These are phyloP conservation scores for Scaptomyza cyrtandrae DNA, from an alignment of 2,888 invertebrate genomes.

Conservation along the genomic window DNA sequence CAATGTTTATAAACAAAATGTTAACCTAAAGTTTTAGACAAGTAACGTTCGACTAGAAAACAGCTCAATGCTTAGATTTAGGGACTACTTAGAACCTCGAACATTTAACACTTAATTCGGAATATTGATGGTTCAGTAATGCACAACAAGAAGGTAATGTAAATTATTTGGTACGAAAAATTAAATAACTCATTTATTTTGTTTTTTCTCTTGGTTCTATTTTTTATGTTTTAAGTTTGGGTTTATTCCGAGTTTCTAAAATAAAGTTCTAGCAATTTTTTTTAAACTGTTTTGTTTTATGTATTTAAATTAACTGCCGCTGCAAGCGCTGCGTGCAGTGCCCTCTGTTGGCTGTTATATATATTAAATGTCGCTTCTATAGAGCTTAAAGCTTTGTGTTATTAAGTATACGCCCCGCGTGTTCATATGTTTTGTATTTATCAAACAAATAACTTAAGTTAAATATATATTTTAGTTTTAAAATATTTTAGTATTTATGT, in stretches of 20 bases:
- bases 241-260: slow-evolving; percentile 5
- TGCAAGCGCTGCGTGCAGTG: slow-evolving; percentile 27
- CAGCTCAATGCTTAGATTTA: slow-evolving; percentile 46
- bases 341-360: slow-evolving; percentile 36
- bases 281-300: slow-evolving; percentile 10
- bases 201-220: slow-evolving; percentile 14
- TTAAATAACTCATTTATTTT: slow-evolving; percentile 8
- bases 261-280: background rate
- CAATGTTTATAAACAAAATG: slow-evolving; percentile 45
- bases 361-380: slow-evolving; percentile 21
- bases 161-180: slow-evolving; percentile 6
- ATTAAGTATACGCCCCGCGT: slow-evolving; percentile 29
- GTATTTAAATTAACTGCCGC: slow-evolving; percentile 4
- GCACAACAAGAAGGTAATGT: slow-evolving; percentile 47
- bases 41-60: slow-evolving; percentile 33
- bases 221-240: slow-evolving; percentile 13
- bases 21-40: slow-evolving; percentile 40
- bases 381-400: slow-evolving; percentile 37
- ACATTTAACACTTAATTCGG: slow-evolving; percentile 18
- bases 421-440: slow-evolving; percentile 25
- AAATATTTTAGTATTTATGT: no score
- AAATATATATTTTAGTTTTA: slow-evolving; percentile 11
- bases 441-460: slow-evolving; percentile 3
- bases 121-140: slow-evolving; percentile 29
- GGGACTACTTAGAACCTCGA: slow-evolving; percentile 14